phyloP scores from a whole-genome alignment of 2,113 vertebrate genomes.

The Tachycineta bicolor region DNA sequence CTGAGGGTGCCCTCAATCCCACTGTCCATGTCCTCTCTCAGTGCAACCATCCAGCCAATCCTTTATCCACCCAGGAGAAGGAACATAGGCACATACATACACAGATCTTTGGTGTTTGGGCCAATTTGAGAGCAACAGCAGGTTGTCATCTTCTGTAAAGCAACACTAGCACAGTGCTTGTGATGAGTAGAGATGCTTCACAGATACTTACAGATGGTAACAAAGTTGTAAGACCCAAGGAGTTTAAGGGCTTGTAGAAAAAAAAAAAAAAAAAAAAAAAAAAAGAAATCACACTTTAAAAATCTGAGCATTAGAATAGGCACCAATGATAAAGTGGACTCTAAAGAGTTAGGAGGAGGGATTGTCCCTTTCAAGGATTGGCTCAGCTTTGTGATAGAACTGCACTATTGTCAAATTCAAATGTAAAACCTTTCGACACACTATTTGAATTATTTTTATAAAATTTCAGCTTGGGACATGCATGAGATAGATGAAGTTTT shows the following conservation, averaged over 20 bases:
- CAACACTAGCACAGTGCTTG: background rate
- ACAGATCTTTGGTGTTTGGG: background rate
- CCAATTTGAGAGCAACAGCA: background rate
- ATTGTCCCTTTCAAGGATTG: background rate
- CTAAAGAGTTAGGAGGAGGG: background rate
- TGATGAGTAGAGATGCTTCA: background rate
- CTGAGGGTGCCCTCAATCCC: background rate
- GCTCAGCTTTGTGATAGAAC: background rate
- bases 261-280: background rate
- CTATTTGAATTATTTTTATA: background rate
- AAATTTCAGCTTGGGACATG: background rate
- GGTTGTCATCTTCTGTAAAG: background rate
- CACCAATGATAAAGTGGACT: background rate
- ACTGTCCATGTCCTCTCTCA: background rate
- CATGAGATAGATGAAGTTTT: background rate
- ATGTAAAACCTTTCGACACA: background rate
- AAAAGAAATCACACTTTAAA: background rate
- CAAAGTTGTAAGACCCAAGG: background rate
- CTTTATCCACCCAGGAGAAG: background rate
- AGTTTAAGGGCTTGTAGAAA: background rate
- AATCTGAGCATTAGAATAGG: background rate
- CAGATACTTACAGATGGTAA: background rate
- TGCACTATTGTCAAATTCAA: background rate
- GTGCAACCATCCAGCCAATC: background rate
- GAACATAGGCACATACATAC: background rate